Evolutionary conservation across 2,888 invertebrate genomes (phyloP), one percentile per base, ranked within the genome.

Genomic region (Galeopsomyia nigrocyanea): DNA sequence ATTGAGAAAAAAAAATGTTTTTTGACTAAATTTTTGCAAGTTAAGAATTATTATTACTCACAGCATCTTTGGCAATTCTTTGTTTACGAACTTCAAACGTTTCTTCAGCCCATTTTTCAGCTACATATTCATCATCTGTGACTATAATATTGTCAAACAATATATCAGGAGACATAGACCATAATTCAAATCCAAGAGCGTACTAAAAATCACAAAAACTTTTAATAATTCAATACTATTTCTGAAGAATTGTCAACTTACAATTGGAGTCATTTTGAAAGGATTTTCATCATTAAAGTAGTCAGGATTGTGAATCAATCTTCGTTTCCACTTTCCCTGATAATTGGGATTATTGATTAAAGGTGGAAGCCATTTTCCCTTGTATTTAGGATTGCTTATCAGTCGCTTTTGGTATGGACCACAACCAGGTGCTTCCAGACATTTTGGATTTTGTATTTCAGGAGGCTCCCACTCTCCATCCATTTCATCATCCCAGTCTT

Each of bases 391-490:
- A 89, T 99, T 99, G 80, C 94, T 90, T 58, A 97, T 91, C 80
- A 92, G 88, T 19, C 96, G 95, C 19, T 94, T 90, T 77, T 91
- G 91, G 96, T 99, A 99, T 56, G 89, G 88, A 0, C 99, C 99
- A 88, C 99, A 99, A 16, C 99, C 99, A 2, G 93, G 90, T 13
- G 87, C 89, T 58, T 88, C 87, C 77, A 89, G 90, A 83, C 98
- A 99, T 3, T 88, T 89, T 0, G 98, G 96, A 89, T 99, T 99
- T 81, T 94, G 93, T 46, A 98, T 91, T 68, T 95, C 89, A 0
- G 98, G 96, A 5, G 99, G 93, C 87, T 99, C 99, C 99, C 99
- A 99, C 83, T 95, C 94, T 1, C 99, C 99, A 87, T 99, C 99
- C 94, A 99, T 99, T 78, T 98, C 98, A 19, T 93, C 91, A 87